phyloP scores from a whole-genome alignment of 2,113 vertebrate genomes.

The Cnemophilus loriae region DNA sequence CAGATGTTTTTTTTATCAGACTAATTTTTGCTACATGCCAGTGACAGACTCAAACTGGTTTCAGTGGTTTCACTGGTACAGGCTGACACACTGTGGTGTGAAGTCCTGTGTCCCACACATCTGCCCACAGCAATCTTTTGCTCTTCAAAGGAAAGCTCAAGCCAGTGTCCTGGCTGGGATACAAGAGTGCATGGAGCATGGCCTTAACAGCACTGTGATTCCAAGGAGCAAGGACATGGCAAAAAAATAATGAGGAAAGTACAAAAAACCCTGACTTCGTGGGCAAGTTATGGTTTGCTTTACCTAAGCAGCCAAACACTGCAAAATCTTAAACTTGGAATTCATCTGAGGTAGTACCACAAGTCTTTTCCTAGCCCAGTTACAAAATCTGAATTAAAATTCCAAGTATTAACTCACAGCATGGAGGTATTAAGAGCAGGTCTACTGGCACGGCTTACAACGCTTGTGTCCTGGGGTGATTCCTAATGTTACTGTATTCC shows the following conservation, averaged over 20 bases:
- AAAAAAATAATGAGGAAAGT: not conserved
- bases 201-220: rapidly evolving
- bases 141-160: not conserved
- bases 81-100: not conserved
- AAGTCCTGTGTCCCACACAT: not conserved
- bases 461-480: not conserved
- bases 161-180: not conserved
- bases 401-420: not conserved
- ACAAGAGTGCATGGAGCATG: not conserved
- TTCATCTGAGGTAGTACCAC: not conserved
- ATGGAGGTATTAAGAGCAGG: not conserved
- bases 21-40: not conserved
- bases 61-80: not conserved
- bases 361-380: not conserved
- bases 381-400: not conserved
- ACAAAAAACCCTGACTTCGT: not conserved
- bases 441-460: not conserved
- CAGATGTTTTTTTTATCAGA: not conserved
- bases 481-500: not conserved
- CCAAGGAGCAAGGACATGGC: not conserved
- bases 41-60: not conserved
- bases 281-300: not conserved
- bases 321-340: not conserved
- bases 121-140: not conserved
- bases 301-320: not conserved